A percentile compares a stretch with the other conserved stretches of the same genome.
phyloP scores from a whole-genome alignment of 2,113 vertebrate species.

The Tupaia tana region DNA sequence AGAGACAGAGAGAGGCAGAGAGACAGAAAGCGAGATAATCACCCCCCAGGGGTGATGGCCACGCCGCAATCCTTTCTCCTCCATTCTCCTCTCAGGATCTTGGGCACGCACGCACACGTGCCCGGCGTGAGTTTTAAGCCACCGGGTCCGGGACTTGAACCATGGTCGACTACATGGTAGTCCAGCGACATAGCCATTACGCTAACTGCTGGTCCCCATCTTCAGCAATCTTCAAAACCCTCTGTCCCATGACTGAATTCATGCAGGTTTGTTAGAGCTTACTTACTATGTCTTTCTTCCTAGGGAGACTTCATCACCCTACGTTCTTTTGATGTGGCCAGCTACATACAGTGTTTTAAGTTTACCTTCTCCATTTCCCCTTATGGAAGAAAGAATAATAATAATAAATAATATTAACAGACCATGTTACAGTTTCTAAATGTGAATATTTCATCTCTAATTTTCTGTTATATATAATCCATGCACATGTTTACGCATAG shows the following conservation, averaged over 20 bases:
- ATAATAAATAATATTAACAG: not conserved
- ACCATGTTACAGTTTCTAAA: not conserved
- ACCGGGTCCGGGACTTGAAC: too few species aligned
- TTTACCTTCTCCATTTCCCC: not conserved
- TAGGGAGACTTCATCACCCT: not conserved
- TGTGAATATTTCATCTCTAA: not conserved
- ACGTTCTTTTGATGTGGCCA: not conserved
- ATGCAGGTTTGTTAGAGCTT: too few species aligned
- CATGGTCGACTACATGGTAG: too few species aligned
- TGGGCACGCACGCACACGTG: too few species aligned
- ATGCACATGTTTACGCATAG: not conserved
- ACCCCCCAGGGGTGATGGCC: too few species aligned
- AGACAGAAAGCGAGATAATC: too few species aligned
- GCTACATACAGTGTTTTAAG: not conserved
- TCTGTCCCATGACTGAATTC: not conserved
- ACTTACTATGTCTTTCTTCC: not conserved
- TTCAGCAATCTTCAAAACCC: not conserved
- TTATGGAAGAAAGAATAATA: not conserved
- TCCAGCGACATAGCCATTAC: too few species aligned
- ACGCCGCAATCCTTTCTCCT: too few species aligned
- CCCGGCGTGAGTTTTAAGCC: too few species aligned
- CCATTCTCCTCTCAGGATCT: too few species aligned
- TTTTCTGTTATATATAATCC: not conserved
- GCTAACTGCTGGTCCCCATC: too few species aligned
- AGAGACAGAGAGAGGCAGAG: too few species aligned